Base-by-base conservation (phyloP, 2,797 vertebrate genomes). In the Rachycentron canadum region DNA sequence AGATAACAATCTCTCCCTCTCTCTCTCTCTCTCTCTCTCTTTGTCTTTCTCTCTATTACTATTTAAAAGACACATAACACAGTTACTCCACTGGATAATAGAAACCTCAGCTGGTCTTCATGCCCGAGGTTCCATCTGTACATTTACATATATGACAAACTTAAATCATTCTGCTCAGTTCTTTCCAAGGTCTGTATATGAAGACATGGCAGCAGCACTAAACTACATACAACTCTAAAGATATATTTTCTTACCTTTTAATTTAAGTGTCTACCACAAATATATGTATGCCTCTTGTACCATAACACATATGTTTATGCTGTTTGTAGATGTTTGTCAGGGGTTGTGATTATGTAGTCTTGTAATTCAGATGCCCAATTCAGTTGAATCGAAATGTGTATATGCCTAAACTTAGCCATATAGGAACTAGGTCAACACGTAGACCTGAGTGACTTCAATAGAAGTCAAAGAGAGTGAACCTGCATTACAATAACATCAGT, bases 21-120 rank as follows among this genome's bases (percentile, higher is more conserved):
- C 32, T n/a, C 19, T 55, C n/a, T 13, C 80, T 17, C 88, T 11
- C 81, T 19, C 55, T n/a, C 32, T 40, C 45, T 40, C 23, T 32
- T 9, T 55, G 17, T 38, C 28, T 65, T 34, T 14, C 80, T 5
- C 88, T 82, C 80, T 92, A 93, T 93, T 91, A 89, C 91, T 94
- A 88, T 95, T 94, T 91, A 92, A 92, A 84, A 82, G 95, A 90
- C 76, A n/a, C n/a, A n/a, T n/a, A 84, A 90, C 91, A 86, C 82
- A 52, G 30, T 23, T 47, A 63, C 23, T 58, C 14, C n/a, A 45
- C 21, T 72, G 14, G 38, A 56, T 32, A 12, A 55, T 32, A 63
- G 3, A 80, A 50, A 60, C 28, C 25, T 66, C 34, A 7, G 19
- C 50, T 21, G 63, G 58, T 70, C 59, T 26, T 61, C 34, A 60